Evolutionary conservation across 2,888 invertebrate genomes (phyloP), one percentile per base, ranked within the genome.

Genomic region (Acanthoscelides obtectus): DNA sequence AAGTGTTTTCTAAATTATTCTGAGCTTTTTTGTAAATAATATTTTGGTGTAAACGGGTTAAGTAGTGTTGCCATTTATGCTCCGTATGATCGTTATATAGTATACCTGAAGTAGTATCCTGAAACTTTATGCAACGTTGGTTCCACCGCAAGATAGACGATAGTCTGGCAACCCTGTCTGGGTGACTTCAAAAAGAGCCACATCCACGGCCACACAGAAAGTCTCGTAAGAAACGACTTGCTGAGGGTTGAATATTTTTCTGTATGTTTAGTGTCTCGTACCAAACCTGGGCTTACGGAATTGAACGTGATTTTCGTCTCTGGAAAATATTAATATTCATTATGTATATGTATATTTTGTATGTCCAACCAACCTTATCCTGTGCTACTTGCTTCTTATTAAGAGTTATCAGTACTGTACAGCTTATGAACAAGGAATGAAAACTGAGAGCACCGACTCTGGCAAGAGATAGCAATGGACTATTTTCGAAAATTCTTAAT

Each of bases 71-170:
- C n/a, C n/a, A n/a, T n/a, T n/a, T n/a, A n/a, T n/a, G n/a, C n/a
- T n/a, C n/a, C n/a, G n/a, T n/a, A n/a, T n/a, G n/a, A n/a, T n/a
- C n/a, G n/a, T n/a, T n/a, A 5, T 20, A 64, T 25, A 5, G 65
- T 64, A 81, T 86, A 93, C 93, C 89, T 90, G 83, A 91, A 91
- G 83, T 90, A 91, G 84, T 89, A 88, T 75, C 93, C 93, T 22
- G 89, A 87, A 6, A 88, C 86, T 72, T 86, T 86, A 73, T 88
- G 87, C 73, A 93, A 84, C 70, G 87, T 86, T n/a, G 90, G 88
- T 79, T 90, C 89, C 19, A 92, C 87, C 4, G 91, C 90, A 71
- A 89, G 87, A 80, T 90, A 91, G 70, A 94, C 83, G 64, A 89
- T 86, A 8, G 90, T 90, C 81, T 93, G 92, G 27, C 92, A 90